Base-by-base conservation (phyloP, 2,113 vertebrate genomes). In the Protobothrops flavoviridis region DNA sequence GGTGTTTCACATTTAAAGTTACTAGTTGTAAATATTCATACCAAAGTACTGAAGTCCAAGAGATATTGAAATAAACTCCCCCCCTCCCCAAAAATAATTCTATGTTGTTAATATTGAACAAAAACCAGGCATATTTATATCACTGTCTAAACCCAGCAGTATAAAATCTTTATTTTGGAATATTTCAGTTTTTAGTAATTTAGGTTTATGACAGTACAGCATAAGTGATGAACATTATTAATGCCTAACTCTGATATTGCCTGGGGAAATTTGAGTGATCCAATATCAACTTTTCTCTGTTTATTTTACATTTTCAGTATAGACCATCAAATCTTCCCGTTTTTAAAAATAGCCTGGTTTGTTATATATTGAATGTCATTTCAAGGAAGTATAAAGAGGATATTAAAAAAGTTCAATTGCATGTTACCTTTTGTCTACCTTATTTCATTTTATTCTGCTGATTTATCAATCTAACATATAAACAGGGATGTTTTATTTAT, bases 81-180 rank as follows among this genome's bases (percentile, higher is more conserved):
- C 26, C 26, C 11, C 39, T 1, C 12, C 11, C 29, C 10, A 13
- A n/a, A 69, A 64, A 29, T n/a, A n/a, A 29, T 2, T 0, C 64
- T 29, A n/a, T 69, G 64, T 86, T 92, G 61, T 92, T 95, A 94
- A 87, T 91, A 93, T 94, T 87, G 56, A 91, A 90, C 85, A 94
- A 87, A 91, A 94, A 92, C 87, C 92, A 94, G 93, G 92, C 91
- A 74, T 94, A 90, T 94, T 96, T 55, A 91, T 94, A 96, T 92
- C 92, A 90, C 90, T 92, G 29, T 93, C 93, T 52, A 61, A 26
- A 81, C 91, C 64, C 91, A 93, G 74, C 91, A 89, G 59, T 93
- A 87, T 93, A 85, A 94, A 74, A 57, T 93, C 39, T 92, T 93
- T 94, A 95, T 90, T 95, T 96, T 95, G 88, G 91, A 95, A 86